Evolutionary conservation across 2,113 vertebrate genomes (phyloP).

Genomic region (Charadrius vociferus): DNA sequence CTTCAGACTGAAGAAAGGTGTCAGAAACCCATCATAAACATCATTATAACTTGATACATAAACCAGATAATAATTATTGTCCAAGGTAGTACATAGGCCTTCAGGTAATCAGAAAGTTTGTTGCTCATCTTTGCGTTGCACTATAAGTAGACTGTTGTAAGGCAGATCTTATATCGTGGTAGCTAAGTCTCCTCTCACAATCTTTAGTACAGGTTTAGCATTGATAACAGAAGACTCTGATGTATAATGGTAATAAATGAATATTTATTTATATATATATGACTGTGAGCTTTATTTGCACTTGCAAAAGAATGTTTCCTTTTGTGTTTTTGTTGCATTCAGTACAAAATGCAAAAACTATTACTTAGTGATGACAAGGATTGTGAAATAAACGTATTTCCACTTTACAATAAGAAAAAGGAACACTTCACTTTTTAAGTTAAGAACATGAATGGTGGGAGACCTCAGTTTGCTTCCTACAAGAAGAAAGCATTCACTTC

Average conservation of each 20-base stretch:
- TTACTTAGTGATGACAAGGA: neutral
- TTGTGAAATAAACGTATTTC: neutral
- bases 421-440: neutral
- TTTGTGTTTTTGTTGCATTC: neutral
- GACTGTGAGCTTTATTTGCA: neutral
- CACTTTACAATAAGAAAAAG: neutral
- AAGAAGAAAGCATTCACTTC: neutral
- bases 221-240: neutral
- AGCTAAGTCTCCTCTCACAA: neutral
- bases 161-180: neutral
- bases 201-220: neutral
- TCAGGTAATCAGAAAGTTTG: neutral
- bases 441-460: neutral
- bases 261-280: neutral
- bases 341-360: neutral
- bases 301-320: neutral
- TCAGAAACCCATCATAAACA: neutral
- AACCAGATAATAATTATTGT: neutral
- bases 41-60: neutral
- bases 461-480: neutral
- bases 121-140: neutral
- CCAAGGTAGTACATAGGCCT: neutral
- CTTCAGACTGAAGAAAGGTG: neutral
- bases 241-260: neutral
- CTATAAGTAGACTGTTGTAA: neutral